Percentiles rank a stretch among this genome's conserved stretches.
Conservation (phyloP, 2,113 vertebrate species). For the Misgurnus mizolepis region DNA sequence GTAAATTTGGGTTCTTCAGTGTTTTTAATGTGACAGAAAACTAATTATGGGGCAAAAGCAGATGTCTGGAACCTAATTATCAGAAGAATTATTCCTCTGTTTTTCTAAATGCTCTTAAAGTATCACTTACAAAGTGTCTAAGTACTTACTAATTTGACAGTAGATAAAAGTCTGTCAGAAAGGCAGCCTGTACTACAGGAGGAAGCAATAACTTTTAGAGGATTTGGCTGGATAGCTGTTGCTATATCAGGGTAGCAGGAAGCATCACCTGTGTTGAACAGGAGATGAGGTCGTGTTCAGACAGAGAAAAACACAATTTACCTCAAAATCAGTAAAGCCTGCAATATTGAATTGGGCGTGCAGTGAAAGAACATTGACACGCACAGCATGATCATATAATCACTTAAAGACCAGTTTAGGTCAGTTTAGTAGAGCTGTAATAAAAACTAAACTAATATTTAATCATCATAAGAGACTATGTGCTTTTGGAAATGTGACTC, state of each 20-base stretch:
- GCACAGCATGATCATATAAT: not conserved
- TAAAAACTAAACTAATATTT: not conserved
- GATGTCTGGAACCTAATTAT: conserved; percentile 4
- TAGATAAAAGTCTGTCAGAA: not conserved
- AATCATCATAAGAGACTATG: not conserved
- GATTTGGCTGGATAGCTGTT: not conserved
- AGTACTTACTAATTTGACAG: conserved; percentile 6
- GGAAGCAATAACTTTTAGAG: conserved; percentile 23
- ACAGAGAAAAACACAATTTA: conserved; percentile 22
- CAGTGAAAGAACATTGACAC: not conserved
- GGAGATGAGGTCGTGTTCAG: conserved; percentile 52
- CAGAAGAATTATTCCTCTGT: not conserved
- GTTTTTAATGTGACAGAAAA: conserved; percentile 11
- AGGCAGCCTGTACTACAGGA: not conserved
- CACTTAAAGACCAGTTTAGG: not conserved
- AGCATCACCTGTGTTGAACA: conserved; percentile 41
- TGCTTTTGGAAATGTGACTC: conserved; percentile 4
- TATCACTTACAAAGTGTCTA: not conserved
- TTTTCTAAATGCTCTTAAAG: not conserved
- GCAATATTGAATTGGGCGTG: not conserved
- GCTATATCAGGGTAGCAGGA: conserved; percentile 36
- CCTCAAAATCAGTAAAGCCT: not conserved
- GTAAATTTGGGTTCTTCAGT: not conserved
- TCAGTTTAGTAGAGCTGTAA: too few relatives aligned
- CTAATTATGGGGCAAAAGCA: not conserved